Evolutionary conservation across 1,140 invertebrate genomes (phyloP), one percentile per base, ranked within the genome.

Genomic region (Eriocheir sinensis): DNA sequence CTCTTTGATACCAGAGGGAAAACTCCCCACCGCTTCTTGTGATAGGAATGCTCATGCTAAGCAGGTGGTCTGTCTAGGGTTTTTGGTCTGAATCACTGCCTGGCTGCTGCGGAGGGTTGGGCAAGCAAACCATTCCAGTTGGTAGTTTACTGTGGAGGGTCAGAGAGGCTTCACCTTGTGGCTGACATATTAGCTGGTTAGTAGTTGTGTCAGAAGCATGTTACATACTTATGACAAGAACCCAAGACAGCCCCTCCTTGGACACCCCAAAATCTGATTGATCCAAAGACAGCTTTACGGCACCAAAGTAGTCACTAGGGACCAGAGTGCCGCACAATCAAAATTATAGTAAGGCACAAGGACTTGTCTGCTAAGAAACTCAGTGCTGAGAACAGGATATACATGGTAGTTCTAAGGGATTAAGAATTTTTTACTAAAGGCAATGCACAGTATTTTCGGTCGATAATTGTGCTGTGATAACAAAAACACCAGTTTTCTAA

Each of bases 1-100:
- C 94, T 94, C 93, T 95, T 95, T 95, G 94, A 95, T 95, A 95
- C 94, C 91, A 95, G 94, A 93, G 94, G 94, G 91, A 95, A 92
- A 60, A 89, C 90, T 86, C 92, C 94, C 94, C 91, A 95, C 94
- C 91, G 94, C 94, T 95, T 95, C 86, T 95, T 93, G 94, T 95
- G 91, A 95, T 95, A 95, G 94, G 91, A 95, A 94, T 92, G 94
- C 94, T 95, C 94, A 95, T 93, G 32, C 72, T 86, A 92, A 93
- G 91, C 38, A 30, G 27, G 79, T 72, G 38, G 72, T 48, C 60
- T 94, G 85, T 95, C 86, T 89, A 40, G 91, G 91, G 91, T 93
- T 93, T 83, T 95, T 95, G 94, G 36, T 38, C 88, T 9, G 81
- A 92, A 92, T 79, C 94, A 44, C 91, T 91, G 60, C 94, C 91